Conservation (phyloP, 1,140 invertebrate genomes). For the Gryllus bimaculatus region DNA sequence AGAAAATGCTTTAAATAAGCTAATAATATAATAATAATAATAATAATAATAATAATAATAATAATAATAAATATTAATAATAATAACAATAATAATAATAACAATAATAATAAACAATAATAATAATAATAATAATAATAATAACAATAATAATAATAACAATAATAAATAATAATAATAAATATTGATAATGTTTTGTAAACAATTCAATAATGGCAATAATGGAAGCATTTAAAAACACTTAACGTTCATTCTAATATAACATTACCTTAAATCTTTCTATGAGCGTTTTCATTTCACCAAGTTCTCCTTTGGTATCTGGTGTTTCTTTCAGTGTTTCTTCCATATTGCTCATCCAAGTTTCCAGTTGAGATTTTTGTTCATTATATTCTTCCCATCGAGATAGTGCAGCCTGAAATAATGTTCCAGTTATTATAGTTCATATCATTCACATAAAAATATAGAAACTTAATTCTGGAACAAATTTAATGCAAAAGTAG, state of each 20-base stretch:
- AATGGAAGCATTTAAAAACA: background rate
- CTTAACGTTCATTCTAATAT: background rate
- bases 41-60: too few species aligned
- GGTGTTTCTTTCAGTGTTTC: conserved; percentile 49
- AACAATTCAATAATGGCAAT: background rate
- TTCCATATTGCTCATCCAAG: conserved; percentile 61
- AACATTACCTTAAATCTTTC: conserved; percentile 56
- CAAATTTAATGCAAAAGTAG: too few species aligned
- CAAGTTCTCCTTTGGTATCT: conserved; percentile 68
- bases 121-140: too few species aligned
- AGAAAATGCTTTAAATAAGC: too few species aligned
- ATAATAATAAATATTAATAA: too few species aligned
- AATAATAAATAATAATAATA: background rate
- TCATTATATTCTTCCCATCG: conserved; percentile 76
- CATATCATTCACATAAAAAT: background rate
- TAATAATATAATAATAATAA: too few species aligned
- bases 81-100: too few species aligned
- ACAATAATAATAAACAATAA: too few species aligned
- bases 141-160: too few species aligned
- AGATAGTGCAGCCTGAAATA: conserved; percentile 45
- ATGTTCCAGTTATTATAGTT: background rate
- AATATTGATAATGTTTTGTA: background rate
- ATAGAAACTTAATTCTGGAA: too few species aligned
- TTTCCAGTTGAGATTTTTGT: conserved; percentile 52
- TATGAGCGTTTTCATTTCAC: conserved; percentile 81